These are phyloP conservation scores for Stichodactyla mertensii DNA, from an alignment of 64 coral and sea anemone genomes.

Conservation along the genomic window DNA sequence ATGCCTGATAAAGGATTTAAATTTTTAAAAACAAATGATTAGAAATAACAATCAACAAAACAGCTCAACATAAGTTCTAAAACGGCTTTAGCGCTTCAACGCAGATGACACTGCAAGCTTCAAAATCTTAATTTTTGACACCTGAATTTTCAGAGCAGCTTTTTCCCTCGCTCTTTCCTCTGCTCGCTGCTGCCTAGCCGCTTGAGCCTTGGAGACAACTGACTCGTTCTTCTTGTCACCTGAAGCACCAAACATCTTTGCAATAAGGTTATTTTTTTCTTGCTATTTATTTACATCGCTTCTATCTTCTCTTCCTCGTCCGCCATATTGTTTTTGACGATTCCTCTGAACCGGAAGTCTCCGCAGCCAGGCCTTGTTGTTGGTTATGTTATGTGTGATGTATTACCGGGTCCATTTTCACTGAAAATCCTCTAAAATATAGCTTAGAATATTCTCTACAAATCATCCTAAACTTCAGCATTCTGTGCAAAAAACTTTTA, in stretches of 20 bases:
- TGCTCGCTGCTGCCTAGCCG: constrained; percentile 61
- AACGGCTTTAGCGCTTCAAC: too few species aligned
- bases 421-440: too few species aligned
- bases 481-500: too few species aligned
- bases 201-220: constrained; percentile 57
- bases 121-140: not conserved
- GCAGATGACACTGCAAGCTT: too few species aligned
- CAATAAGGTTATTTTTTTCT: not conserved
- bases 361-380: constrained; percentile 20
- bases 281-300: not conserved
- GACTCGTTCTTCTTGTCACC: constrained; percentile 26
- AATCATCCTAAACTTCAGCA: too few species aligned
- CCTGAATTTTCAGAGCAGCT: constrained; percentile 63
- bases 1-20: constrained; percentile 19
- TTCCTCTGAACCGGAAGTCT: not conserved
- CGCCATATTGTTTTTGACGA: constrained; percentile 18
- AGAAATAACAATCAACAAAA: not conserved
- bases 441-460: too few species aligned
- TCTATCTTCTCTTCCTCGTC: not conserved
- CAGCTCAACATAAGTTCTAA: too few species aligned
- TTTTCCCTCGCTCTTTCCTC: constrained; percentile 60
- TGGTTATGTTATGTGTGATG: not conserved
- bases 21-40: not conserved
- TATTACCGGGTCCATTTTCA: too few species aligned
- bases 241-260: constrained; percentile 50